Evolutionary conservation across 2,888 invertebrate species (phyloP).

Genomic region (Euplexia lucipara): DNA sequence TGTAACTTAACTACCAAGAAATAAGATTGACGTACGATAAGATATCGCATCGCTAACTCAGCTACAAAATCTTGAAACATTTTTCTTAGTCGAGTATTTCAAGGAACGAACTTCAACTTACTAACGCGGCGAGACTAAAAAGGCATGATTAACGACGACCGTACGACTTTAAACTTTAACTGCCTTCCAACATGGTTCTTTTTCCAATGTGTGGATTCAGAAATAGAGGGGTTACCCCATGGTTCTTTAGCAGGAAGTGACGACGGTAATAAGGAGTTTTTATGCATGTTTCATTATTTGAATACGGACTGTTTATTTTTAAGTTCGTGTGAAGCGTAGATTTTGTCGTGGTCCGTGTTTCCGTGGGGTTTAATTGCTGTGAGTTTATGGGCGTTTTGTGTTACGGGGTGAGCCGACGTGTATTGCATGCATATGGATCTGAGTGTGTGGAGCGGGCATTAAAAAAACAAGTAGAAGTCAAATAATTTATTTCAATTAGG

Average conservation of each 20-base stretch:
- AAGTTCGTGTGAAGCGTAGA: conserved; percentile 70
- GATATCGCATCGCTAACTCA: conserved; percentile 32
- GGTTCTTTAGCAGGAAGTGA: conserved; percentile 79
- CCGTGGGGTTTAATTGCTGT: conserved; percentile 54
- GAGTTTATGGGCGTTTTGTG: conserved; percentile 49
- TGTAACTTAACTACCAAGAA: conserved; percentile 23
- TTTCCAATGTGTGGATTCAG: conserved; percentile 44
- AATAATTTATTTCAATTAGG: no score
- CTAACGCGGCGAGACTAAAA: conserved; percentile 64
- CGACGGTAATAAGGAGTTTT: conserved; percentile 82
- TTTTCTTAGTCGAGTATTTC: conserved; percentile 65
- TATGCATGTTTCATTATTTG: conserved; percentile 84
- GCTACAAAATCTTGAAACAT: conserved; percentile 47
- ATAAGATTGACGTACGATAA: conserved; percentile 45
- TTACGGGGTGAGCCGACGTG: conserved; percentile 35
- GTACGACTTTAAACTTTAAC: conserved; percentile 59
- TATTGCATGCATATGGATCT: conserved; percentile 16
- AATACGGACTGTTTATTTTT: conserved; percentile 81
- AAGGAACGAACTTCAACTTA: conserved; percentile 66
- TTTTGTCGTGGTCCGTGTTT: conserved; percentile 55
- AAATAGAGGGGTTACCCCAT: conserved; percentile 71
- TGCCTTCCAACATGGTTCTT: conserved; percentile 45
- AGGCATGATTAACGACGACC: conserved; percentile 64
- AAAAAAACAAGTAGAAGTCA: conserved; percentile 3
- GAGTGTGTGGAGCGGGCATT: not conserved